A percentile compares a stretch with the other conserved stretches of the same genome.
Conservation (phyloP, 2,113 vertebrate species). For the Leucopternis melanops region DNA sequence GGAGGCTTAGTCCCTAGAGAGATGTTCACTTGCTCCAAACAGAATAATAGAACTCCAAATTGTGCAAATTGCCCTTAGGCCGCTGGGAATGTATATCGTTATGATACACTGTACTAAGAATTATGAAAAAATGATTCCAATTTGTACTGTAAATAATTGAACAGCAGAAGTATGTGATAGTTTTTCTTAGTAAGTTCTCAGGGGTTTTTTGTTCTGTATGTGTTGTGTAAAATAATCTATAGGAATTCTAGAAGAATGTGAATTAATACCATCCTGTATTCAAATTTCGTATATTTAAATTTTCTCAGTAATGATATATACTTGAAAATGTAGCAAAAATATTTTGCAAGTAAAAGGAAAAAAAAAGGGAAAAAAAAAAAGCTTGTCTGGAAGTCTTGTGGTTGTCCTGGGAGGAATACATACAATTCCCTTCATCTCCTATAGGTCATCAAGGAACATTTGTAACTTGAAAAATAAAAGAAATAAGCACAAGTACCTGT, state of each 20-base stretch:
- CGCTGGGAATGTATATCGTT: background rate
- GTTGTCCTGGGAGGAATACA: background rate
- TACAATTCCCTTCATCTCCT: background rate
- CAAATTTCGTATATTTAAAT: background rate
- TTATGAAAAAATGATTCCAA: background rate
- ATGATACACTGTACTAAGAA: background rate
- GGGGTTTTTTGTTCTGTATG: background rate
- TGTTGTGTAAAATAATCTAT: background rate
- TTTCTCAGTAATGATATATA: background rate
- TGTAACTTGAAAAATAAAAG: background rate
- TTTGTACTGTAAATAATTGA: background rate
- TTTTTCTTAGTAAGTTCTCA: background rate
- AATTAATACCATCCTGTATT: background rate
- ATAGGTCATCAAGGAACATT: background rate
- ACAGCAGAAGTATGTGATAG: background rate
- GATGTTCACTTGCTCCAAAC: background rate
- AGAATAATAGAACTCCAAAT: background rate
- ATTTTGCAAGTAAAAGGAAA: background rate
- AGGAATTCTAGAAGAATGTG: background rate
- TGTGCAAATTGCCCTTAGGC: background rate
- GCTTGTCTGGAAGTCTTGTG: background rate
- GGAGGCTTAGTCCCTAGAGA: background rate
- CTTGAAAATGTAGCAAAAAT: background rate
- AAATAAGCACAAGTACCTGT: background rate
- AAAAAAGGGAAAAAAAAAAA: background rate